Conservation (phyloP, 2,797 vertebrate genomes). For the Thripadectes ignobilis region DNA sequence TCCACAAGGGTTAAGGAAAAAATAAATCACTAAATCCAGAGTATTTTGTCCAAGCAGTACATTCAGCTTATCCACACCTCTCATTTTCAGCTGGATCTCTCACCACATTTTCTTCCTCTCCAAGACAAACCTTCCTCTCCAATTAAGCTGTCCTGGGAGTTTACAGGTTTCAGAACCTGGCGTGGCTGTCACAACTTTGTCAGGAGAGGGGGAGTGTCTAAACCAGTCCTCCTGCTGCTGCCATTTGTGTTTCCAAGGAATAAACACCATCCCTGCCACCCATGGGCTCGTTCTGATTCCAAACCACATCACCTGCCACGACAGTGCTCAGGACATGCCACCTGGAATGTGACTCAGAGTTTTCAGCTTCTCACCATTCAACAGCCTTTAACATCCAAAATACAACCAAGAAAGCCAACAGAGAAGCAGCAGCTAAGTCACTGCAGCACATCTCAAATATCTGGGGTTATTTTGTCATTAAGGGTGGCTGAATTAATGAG, state of each 20-base stretch:
- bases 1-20: neutral
- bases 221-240: constrained; percentile 8
- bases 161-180: constrained; percentile 25
- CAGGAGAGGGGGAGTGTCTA: neutral
- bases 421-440: neutral
- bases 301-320: neutral
- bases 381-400: neutral
- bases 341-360: neutral
- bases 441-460: neutral
- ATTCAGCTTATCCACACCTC: neutral
- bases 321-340: neutral
- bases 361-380: neutral
- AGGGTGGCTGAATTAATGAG: neutral
- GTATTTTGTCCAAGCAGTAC: neutral
- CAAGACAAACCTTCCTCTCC: constrained; percentile 8
- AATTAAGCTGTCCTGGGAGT: constrained; percentile 48
- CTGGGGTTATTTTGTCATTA: neutral
- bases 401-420: neutral
- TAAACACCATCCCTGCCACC: constrained; percentile 24
- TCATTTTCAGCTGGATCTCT: neutral
- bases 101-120: neutral
- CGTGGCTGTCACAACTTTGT: constrained; percentile 7
- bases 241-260: constrained; percentile 39
- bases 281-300: neutral
- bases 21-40: neutral